These are phyloP conservation scores for Saguinus midas DNA, from an alignment of 2,113 vertebrate genomes.

Conservation along the genomic window DNA sequence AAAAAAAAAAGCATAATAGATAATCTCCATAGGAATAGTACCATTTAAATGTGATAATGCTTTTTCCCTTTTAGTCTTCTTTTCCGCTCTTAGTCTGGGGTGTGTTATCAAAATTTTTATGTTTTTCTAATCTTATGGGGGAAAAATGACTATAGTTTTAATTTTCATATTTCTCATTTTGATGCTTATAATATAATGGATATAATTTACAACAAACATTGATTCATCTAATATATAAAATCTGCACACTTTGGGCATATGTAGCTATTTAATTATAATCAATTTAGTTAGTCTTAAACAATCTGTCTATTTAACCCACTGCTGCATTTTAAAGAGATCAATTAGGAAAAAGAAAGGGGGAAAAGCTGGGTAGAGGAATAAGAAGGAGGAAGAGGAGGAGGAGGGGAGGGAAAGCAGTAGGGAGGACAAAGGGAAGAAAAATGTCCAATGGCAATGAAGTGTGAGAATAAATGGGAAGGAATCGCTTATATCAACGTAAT, in stretches of 20 bases:
- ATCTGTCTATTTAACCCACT: neutral
- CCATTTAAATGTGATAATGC: neutral
- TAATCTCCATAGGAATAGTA: neutral
- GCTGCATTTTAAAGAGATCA: neutral
- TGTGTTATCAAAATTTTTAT: neutral
- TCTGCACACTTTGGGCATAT: neutral
- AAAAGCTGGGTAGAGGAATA: neutral
- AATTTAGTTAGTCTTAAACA: neutral
- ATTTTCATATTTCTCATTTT: neutral
- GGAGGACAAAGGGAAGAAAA: too few species aligned
- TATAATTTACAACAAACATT: neutral
- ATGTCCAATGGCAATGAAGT: neutral
- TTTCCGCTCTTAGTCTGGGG: too few species aligned
- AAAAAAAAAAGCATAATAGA: neutral
- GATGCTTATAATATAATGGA: neutral
- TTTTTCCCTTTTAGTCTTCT: neutral
- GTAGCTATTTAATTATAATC: neutral
- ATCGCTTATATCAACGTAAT: neutral
- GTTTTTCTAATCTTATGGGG: neutral
- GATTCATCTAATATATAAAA: neutral
- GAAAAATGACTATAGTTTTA: neutral
- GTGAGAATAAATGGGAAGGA: neutral
- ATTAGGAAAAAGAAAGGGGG: neutral
- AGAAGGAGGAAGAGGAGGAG: too few species aligned
- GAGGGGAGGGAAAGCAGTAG: fast-evolving